Evolutionary conservation across 1,140 invertebrate genomes (phyloP).

Genomic region (Cydia splendana): DNA sequence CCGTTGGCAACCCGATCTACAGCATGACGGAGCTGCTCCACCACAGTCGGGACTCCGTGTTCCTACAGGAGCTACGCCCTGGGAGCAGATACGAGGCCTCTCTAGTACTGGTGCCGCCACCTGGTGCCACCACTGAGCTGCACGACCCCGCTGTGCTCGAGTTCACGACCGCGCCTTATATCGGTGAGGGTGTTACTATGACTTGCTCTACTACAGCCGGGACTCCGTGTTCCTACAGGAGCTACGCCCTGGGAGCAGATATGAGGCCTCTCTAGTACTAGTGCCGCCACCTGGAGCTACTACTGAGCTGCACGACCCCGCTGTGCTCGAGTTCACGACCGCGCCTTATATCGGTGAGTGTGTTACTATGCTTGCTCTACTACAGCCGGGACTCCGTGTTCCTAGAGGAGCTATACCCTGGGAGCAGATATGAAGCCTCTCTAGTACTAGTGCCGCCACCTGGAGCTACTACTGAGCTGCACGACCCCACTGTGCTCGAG

Average conservation of each 20-base stretch:
- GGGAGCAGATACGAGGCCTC: constrained; percentile 63
- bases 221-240: constrained; percentile 59
- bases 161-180: constrained; percentile 63
- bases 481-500: constrained; percentile 56
- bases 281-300: constrained; percentile 56
- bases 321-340: constrained; percentile 61
- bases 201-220: constrained; percentile 64
- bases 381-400: constrained; percentile 62
- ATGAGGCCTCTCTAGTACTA: no score
- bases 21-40: constrained; percentile 74
- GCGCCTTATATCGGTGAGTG: constrained; percentile 63
- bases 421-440: constrained; percentile 31
- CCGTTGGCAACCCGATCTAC: constrained; percentile 71
- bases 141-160: constrained; percentile 57
- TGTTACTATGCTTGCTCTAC: constrained; percentile 50
- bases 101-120: constrained; percentile 63
- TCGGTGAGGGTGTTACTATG: constrained; percentile 51
- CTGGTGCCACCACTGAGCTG: constrained; percentile 55
- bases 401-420: constrained; percentile 58
- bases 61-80: constrained; percentile 58
- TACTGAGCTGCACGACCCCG: constrained; percentile 60
- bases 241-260: constrained; percentile 49
- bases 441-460: constrained; percentile 52
- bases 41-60: constrained; percentile 61
- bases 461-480: constrained; percentile 53